Conservation (phyloP, 2,113 vertebrate genomes). For the Ifrita kowaldi region DNA sequence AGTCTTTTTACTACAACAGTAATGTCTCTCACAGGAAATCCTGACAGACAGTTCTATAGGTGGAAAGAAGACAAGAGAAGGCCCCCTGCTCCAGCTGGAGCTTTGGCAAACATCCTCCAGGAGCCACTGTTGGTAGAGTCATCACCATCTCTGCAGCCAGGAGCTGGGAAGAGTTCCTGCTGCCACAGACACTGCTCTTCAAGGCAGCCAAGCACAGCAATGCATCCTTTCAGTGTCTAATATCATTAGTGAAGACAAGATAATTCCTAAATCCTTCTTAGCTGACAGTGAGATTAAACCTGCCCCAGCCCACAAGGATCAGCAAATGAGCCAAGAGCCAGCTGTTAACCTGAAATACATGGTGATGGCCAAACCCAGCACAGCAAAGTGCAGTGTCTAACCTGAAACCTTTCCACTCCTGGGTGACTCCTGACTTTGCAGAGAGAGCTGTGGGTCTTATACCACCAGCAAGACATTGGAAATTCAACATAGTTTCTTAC, state of each 20-base stretch:
- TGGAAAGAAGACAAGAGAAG: background rate
- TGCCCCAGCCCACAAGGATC: accelerated
- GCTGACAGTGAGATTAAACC: background rate
- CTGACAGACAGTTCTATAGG: accelerated
- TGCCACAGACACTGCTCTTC: accelerated
- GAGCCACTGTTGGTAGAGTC: accelerated
- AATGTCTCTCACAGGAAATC: background rate
- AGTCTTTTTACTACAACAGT: background rate
- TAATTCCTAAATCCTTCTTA: background rate
- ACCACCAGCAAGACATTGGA: background rate
- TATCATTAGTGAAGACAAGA: background rate
- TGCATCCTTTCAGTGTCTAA: background rate
- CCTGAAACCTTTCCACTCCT: background rate
- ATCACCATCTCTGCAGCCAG: background rate
- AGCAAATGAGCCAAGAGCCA: background rate
- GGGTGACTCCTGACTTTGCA: background rate
- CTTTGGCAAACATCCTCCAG: background rate
- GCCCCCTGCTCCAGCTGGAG: background rate
- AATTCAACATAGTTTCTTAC: background rate
- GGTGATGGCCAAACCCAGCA: background rate
- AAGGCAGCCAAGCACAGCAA: background rate
- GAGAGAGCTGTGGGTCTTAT: background rate
- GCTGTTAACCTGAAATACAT: background rate
- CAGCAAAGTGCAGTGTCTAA: background rate
- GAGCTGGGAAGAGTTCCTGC: background rate